Evolutionary conservation across 2,888 invertebrate species (phyloP).

Genomic region (Fragum fragum): DNA sequence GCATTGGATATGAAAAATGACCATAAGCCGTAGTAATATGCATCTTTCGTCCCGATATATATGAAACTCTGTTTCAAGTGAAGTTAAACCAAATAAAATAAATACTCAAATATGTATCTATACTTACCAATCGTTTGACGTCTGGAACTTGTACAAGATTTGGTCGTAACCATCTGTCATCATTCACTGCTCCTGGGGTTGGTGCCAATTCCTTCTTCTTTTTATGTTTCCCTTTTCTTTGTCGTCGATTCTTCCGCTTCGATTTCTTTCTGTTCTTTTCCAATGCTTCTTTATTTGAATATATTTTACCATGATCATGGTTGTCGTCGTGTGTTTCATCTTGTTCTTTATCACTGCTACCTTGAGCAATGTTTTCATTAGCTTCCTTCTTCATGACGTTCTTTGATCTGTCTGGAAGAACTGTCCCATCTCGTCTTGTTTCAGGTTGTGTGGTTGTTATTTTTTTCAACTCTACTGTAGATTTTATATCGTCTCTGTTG

Average conservation of each 20-base stretch:
- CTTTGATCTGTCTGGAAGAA: too few species aligned
- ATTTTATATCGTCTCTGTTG: too few species aligned
- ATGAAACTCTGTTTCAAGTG: too few species aligned
- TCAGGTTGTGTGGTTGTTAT: too few species aligned
- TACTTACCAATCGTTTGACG: constrained; percentile 52
- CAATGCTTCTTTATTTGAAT: neutral
- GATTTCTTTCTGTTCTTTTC: neutral
- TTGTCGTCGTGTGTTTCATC: neutral
- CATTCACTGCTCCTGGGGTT: neutral
- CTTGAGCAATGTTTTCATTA: neutral
- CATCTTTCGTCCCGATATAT: too few species aligned
- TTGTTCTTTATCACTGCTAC: neutral
- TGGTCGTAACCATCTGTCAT: constrained; percentile 42
- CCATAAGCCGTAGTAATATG: too few species aligned
- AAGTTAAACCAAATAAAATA: too few species aligned
- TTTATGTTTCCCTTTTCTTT: neutral
- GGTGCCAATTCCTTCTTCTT: neutral
- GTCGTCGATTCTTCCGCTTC: neutral
- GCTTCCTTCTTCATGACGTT: neutral
- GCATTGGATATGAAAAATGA: too few species aligned
- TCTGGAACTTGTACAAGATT: constrained; percentile 51
- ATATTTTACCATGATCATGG: neutral
- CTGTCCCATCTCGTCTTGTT: too few species aligned
- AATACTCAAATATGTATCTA: too few species aligned
- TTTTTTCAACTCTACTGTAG: too few species aligned